Evolutionary conservation across 2,888 invertebrate species (phyloP).

Genomic region (Leucania comma): DNA sequence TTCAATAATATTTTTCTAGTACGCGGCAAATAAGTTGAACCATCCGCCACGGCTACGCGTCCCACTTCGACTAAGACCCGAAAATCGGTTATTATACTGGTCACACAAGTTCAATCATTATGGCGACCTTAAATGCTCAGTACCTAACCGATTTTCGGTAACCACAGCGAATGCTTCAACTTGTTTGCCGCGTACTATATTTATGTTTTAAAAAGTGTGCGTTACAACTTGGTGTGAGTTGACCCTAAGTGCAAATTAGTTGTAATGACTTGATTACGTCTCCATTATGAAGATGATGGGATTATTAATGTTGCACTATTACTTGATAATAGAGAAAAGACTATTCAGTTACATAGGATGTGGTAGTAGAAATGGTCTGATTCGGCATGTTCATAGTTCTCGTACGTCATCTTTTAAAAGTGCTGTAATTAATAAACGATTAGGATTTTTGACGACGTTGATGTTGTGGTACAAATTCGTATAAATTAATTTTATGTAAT

Average conservation of each 20-base stretch:
- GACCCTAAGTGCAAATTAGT: constrained; percentile 51
- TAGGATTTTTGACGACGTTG: neutral
- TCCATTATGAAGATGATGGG: constrained; percentile 36
- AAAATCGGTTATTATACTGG: too few species aligned
- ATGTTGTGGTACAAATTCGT: neutral
- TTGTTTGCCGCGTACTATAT: too few species aligned
- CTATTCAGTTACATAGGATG: constrained; percentile 1
- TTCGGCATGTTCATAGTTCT: neutral
- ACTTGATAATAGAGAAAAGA: constrained; percentile 21
- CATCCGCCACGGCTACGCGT: too few species aligned
- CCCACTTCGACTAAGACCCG: too few species aligned
- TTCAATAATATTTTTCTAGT: too few species aligned
- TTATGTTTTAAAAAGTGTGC: neutral
- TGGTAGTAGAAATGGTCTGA: neutral
- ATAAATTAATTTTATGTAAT: neutral
- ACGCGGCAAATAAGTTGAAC: too few species aligned
- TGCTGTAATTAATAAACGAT: neutral
- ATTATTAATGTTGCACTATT: constrained; percentile 40
- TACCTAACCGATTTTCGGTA: too few species aligned
- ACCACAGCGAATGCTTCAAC: too few species aligned
- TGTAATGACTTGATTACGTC: constrained; percentile 51
- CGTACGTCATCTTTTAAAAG: neutral
- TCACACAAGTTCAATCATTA: too few species aligned
- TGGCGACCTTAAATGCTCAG: too few species aligned
- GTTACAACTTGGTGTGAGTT: neutral